Percentiles rank a stretch among this genome's conserved stretches.
phyloP scores from a whole-genome alignment of 2,113 vertebrate genomes.

The Oryzias woworae region DNA sequence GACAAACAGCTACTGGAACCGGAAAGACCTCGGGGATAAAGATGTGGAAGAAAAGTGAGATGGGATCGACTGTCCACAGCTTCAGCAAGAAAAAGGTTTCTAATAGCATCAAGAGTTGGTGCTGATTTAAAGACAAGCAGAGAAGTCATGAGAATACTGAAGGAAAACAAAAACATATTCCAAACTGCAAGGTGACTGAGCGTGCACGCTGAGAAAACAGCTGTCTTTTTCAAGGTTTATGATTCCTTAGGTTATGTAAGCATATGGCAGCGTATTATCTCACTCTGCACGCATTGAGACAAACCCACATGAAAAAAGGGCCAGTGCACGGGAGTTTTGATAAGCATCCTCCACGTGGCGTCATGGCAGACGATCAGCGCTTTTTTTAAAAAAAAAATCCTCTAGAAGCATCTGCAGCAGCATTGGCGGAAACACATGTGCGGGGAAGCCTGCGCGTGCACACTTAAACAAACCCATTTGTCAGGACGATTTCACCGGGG shows the following conservation, averaged over 20 bases:
- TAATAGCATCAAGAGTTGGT: constrained; percentile 27
- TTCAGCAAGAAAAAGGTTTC: constrained; percentile 28
- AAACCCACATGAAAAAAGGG: constrained; percentile 7
- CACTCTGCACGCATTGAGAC: constrained; percentile 54
- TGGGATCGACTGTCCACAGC: neutral
- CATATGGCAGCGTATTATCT: constrained; percentile 59
- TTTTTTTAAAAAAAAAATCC: neutral
- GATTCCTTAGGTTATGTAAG: constrained; percentile 55
- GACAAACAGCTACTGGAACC: constrained; percentile 76
- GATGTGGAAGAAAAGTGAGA: constrained; percentile 7
- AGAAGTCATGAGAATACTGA: constrained; percentile 4
- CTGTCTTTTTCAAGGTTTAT: constrained; percentile 62
- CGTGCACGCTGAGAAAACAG: constrained; percentile 55
- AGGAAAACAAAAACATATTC: constrained; percentile 36
- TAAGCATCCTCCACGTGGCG: constrained; percentile 37
- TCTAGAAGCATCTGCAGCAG: constrained; percentile 6
- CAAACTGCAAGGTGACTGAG: constrained; percentile 48
- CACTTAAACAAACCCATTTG: constrained; percentile 41
- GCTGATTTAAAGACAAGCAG: constrained; percentile 19
- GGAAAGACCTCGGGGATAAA: constrained; percentile 54
- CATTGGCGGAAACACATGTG: constrained; percentile 1
- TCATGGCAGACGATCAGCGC: constrained; percentile 20
- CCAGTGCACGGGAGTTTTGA: constrained; percentile 31
- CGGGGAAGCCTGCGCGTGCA: neutral
- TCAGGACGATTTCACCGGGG: constrained; percentile 45